A percentile compares a stretch with the other conserved stretches of the same genome.
phyloP scores from a whole-genome alignment of 2,888 invertebrate genomes.

The Lordiphosa andalusiaca region DNA sequence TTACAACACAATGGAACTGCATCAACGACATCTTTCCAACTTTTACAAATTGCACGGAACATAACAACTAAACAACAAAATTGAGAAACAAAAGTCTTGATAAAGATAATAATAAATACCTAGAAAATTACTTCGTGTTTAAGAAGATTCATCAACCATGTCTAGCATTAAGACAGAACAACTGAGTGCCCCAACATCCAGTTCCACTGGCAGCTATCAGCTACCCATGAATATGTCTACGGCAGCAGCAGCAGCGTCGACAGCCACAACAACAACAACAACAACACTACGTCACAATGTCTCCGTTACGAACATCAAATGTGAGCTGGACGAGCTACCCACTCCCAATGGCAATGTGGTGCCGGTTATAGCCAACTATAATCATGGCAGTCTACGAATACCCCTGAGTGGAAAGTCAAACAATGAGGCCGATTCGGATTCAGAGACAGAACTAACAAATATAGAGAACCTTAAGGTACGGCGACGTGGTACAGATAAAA shows the following conservation, averaged over 20 bases:
- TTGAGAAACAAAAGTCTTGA: conserved; percentile 24
- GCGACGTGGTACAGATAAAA: conserved; percentile 79
- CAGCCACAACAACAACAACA: conserved; percentile 22
- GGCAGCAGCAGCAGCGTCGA: conserved; percentile 16
- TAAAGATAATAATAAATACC: conserved; percentile 9
- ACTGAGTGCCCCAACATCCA: conserved; percentile 37
- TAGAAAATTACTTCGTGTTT: conserved; percentile 1
- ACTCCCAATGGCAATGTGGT: conserved; percentile 72
- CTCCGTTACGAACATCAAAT: conserved; percentile 90
- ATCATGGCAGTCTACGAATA: conserved; percentile 55
- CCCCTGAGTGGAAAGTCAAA: conserved; percentile 61
- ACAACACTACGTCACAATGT: conserved; percentile 82
- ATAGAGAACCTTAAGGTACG: conserved; percentile 81
- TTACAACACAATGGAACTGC: conserved; percentile 72
- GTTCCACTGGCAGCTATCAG: conserved; percentile 47
- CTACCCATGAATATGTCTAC: conserved; percentile 66
- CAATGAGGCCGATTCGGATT: conserved; percentile 77
- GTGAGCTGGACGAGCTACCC: conserved; percentile 75
- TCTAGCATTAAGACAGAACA: conserved; percentile 57
- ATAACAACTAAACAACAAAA: conserved; percentile 18
- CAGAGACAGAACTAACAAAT: conserved; percentile 79
- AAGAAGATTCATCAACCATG: conserved; percentile 42
- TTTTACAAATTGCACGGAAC: conserved; percentile 73
- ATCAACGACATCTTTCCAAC: conserved; percentile 77
- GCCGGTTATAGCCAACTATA: conserved; percentile 76